phyloP scores from a whole-genome alignment of 2,888 invertebrate species.

The Lissocephala sabroskyi region DNA sequence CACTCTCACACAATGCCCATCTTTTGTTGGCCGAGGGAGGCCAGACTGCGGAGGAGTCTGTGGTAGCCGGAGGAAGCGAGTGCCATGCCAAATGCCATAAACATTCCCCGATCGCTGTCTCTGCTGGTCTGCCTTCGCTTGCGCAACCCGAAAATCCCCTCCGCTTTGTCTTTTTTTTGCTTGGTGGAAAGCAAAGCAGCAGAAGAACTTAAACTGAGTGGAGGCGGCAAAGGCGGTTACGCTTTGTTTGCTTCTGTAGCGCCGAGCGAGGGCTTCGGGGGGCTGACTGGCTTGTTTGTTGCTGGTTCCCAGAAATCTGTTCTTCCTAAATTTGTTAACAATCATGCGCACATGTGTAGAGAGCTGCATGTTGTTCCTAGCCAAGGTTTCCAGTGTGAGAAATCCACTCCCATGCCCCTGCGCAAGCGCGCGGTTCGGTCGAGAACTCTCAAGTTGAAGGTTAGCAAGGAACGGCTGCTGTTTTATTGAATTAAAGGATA shows the following conservation, averaged over 20 bases:
- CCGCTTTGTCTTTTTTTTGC: constrained; percentile 39
- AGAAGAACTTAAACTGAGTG: constrained; percentile 2
- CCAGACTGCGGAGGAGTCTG: constrained; percentile 7
- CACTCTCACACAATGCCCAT: constrained; percentile 42
- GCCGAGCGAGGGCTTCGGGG: constrained; percentile 1
- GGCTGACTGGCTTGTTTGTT: constrained; percentile 1
- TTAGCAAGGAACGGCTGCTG: constrained; percentile 46
- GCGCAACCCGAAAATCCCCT: constrained; percentile 47
- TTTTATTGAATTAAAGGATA: constrained; percentile 26
- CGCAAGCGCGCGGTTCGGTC: too few species aligned
- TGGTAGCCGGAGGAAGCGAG: constrained; percentile 14
- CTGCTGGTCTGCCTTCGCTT: constrained; percentile 52
- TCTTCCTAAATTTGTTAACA: constrained; percentile 61
- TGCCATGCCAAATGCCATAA: constrained; percentile 52
- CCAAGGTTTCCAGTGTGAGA: constrained; percentile 3
- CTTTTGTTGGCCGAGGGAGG: constrained; percentile 40
- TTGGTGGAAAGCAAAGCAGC: constrained; percentile 37
- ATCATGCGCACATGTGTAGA: constrained; percentile 21
- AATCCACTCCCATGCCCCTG: constrained; percentile 13
- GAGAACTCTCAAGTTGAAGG: constrained; percentile 56
- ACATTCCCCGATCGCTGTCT: constrained; percentile 36
- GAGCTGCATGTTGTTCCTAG: constrained; percentile 22
- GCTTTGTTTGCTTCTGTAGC: constrained; percentile 2
- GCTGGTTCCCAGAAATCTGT: constrained; percentile 47
- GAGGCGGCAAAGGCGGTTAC: neutral